phyloP scores from a whole-genome alignment of 2,797 vertebrate species.

The Delichon dasypus region DNA sequence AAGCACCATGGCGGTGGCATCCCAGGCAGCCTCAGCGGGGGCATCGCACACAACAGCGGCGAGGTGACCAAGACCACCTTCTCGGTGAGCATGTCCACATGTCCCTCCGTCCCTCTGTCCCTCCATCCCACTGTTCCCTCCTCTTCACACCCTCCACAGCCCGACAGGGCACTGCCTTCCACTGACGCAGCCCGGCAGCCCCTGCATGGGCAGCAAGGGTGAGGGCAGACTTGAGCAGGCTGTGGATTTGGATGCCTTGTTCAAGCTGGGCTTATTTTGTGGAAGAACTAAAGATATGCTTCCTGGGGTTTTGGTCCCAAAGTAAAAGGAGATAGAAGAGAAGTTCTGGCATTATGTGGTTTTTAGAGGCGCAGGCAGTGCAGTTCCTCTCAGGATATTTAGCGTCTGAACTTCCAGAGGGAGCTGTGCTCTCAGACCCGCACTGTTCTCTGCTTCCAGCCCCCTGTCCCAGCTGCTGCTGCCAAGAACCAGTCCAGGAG shows the following conservation, averaged over 20 bases:
- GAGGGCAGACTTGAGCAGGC: neutral
- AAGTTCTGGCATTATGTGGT: neutral
- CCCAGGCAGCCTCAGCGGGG: conserved; percentile 91
- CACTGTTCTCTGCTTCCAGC: conserved; percentile 72
- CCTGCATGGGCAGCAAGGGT: fast-evolving
- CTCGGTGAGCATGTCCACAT: conserved; percentile 77
- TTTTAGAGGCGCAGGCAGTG: fast-evolving
- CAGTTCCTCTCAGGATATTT: neutral
- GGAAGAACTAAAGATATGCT: neutral
- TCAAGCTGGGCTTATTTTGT: neutral
- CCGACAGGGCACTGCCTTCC: fast-evolving
- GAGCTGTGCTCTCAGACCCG: neutral
- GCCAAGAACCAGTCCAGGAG: conserved; percentile 92
- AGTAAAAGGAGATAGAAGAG: neutral
- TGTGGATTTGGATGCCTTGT: neutral
- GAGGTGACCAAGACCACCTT: conserved; percentile 96
- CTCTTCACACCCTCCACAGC: neutral
- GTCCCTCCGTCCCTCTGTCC: neutral
- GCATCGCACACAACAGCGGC: conserved; percentile 84
- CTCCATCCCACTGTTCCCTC: neutral
- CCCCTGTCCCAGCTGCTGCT: conserved; percentile 76
- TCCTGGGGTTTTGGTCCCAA: neutral
- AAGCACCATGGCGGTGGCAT: conserved; percentile 84
- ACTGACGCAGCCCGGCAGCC: fast-evolving
- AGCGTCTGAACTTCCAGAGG: neutral